phyloP scores from a whole-genome alignment of 2,113 vertebrate species.

The Phalacrocorax carbo region DNA sequence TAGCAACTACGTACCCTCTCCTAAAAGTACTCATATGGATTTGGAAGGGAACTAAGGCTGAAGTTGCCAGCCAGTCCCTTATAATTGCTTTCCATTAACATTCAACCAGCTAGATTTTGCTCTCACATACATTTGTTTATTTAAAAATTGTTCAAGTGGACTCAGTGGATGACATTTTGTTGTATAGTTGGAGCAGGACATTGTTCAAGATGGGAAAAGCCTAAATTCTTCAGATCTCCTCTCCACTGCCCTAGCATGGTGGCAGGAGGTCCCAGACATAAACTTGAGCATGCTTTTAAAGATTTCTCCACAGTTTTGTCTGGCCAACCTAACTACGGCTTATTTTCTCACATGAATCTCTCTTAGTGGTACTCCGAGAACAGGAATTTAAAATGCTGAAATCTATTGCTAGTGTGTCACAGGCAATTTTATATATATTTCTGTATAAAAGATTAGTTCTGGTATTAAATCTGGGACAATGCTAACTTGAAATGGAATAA shows the following conservation, averaged over 20 bases:
- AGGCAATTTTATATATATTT: neutral
- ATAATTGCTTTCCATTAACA: neutral
- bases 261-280: neutral
- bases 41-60: neutral
- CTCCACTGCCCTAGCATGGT: fast-evolving
- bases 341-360: neutral
- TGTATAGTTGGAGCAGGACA: neutral
- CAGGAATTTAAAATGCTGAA: neutral
- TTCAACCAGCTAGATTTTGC: neutral
- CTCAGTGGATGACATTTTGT: neutral
- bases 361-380: neutral
- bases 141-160: neutral
- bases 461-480: neutral
- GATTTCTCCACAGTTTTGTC: neutral
- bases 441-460: neutral
- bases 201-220: neutral
- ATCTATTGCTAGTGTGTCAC: fast-evolving
- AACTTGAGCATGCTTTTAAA: fast-evolving
- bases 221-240: neutral
- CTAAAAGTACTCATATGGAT: neutral
- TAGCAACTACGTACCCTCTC: neutral
- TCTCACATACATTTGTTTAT: neutral
- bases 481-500: neutral
- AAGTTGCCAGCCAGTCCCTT: neutral
- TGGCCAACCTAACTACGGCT: neutral